phyloP scores from a whole-genome alignment of 1,140 invertebrate genomes.

The Drosophila bifasciata region DNA sequence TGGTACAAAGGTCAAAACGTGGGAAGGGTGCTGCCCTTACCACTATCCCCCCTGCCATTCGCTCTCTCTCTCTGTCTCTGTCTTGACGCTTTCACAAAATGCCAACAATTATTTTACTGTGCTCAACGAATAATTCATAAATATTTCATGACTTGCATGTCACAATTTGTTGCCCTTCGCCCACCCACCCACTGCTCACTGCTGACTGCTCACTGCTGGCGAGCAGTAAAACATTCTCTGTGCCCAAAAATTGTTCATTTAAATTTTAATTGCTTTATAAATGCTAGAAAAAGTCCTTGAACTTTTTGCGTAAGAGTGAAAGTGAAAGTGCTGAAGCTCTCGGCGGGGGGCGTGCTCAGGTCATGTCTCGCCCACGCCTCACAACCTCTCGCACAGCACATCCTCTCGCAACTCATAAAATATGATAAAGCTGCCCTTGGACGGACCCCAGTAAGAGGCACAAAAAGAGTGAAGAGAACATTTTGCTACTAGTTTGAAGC shows the following conservation, averaged over 20 bases:
- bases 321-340: slow-evolving; percentile 55
- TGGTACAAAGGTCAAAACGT: background rate
- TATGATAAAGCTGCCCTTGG: slow-evolving; percentile 72
- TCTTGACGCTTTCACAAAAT: slow-evolving; percentile 42
- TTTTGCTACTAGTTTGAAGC: slow-evolving; percentile 75
- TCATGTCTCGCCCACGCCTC: slow-evolving; percentile 4
- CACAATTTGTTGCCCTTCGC: slow-evolving; percentile 63
- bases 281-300: slow-evolving; percentile 84
- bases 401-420: slow-evolving; percentile 39
- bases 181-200: background rate
- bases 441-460: slow-evolving; percentile 33
- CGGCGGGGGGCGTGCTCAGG: slow-evolving; percentile 1
- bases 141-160: slow-evolving; percentile 78
- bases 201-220: too few species aligned
- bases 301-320: slow-evolving; percentile 74
- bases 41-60: too few species aligned
- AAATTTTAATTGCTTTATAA: slow-evolving; percentile 84
- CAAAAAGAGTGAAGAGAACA: slow-evolving; percentile 46
- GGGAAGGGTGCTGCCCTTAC: slow-evolving; percentile 2
- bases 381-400: too few species aligned
- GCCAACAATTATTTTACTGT: slow-evolving; percentile 74
- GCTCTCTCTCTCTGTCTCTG: background rate
- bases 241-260: slow-evolving; percentile 77
- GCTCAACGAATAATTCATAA: slow-evolving; percentile 62
- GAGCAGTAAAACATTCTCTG: slow-evolving; percentile 31